Percentiles rank a stretch among this genome's conserved stretches.
Conservation (phyloP, 2,888 invertebrate species). For the Scaptomyza parva region DNA sequence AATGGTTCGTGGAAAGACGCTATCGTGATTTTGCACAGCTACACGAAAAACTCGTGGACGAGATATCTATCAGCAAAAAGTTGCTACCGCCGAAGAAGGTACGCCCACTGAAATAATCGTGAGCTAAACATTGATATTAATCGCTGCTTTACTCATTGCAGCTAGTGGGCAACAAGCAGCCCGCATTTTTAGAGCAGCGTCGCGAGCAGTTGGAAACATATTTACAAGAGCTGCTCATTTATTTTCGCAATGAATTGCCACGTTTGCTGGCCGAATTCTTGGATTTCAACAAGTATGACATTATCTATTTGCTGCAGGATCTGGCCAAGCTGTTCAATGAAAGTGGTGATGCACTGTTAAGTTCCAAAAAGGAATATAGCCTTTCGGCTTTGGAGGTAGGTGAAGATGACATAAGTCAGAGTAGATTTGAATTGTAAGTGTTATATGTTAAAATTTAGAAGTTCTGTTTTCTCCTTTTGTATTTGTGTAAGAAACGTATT, state of each 20-base stretch:
- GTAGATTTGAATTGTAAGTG: background rate
- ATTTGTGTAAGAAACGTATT: background rate
- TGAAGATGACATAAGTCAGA: conserved; percentile 84
- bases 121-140: background rate
- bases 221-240: conserved; percentile 90
- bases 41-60: conserved; percentile 91
- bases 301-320: conserved; percentile 92
- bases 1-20: conserved; percentile 93
- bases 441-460: conserved; percentile 7
- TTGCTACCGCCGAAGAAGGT: conserved; percentile 96
- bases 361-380: conserved; percentile 87
- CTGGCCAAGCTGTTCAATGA: conserved; percentile 92
- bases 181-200: conserved; percentile 93
- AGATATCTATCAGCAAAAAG: conserved; percentile 93
- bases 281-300: conserved; percentile 95
- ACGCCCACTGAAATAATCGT: conserved; percentile 43
- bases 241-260: conserved; percentile 92
- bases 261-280: conserved; percentile 93
- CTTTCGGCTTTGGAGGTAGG: conserved; percentile 92
- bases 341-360: conserved; percentile 89
- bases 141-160: conserved; percentile 14
- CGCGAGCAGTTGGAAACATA: conserved; percentile 92
- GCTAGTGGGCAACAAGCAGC: conserved; percentile 91
- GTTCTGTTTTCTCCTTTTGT: background rate
- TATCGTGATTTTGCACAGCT: conserved; percentile 96